Evolutionary conservation across 2,113 vertebrate species (phyloP), one percentile per base, ranked within the genome.

Genomic region (Psammodynastes pulverulentus): DNA sequence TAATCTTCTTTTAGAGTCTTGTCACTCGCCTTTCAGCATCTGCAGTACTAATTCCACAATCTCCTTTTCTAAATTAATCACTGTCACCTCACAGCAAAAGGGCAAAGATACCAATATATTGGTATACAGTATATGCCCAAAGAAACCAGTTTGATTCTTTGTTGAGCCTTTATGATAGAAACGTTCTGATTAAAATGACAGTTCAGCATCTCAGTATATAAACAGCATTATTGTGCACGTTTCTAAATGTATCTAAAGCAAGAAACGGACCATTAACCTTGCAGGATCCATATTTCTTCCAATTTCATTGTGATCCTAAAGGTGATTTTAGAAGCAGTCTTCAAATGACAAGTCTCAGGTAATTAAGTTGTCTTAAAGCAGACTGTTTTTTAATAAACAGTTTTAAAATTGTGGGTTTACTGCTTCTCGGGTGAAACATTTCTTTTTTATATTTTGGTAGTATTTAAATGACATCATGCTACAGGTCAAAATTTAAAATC

Each of bases 11-110:
- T 90, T 96, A 95, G 97, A 98, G 96, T 97, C 97, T 98, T 98
- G 97, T 96, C 97, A 98, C 98, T 98, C 98, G 98, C 98, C 98
- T 98, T 97, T 97, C 95, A 97, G 98, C 98, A 93, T 98, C 97
- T 97, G 98, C 98, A 89, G 96, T 98, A 99, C 98, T 99, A 99
- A 99, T 99, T 97, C 96, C 97, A 98, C 97, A 98, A 96, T 96
- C 96, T 93, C 93, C 93, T 96, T 95, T 96, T 96, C 95, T 96
- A 93, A 96, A 97, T 96, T 96, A 97, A 97, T 97, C 95, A 90
- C 97, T 96, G 84, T 97, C 93, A 29, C 93, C 97, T 97, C 96
- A 95, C 93, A 96, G 96, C 94, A 94, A 94, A 93, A 96, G 93
- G 94, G 94, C 94, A 95, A 58, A 94, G 94, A 95, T 92, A 92